Evolutionary conservation across 2,888 invertebrate genomes (phyloP), one percentile per base, ranked within the genome.

Genomic region (Sphaeridia pumilis): DNA sequence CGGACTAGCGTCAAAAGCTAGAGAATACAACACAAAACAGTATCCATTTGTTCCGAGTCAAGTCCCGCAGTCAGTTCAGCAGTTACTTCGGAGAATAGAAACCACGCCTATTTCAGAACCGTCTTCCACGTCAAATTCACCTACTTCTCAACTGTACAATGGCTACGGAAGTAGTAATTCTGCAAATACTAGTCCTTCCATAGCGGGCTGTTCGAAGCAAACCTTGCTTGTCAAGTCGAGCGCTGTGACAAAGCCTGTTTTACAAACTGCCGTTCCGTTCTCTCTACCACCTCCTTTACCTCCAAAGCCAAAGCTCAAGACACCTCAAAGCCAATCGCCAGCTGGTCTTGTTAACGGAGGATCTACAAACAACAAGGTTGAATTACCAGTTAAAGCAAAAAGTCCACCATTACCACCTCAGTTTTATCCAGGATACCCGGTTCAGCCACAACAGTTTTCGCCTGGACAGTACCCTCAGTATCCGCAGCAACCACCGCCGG

Each of bases 161-260:
- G 25, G 22, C 7, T 3, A 17, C n/a, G 21, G 21, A 22, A 47
- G 27, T 31, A 17, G 35, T 7, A 49, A 49, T 34, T 17, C 24
- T 24, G 22, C 5, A 2, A 31, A 10, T 21, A 46, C 7, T 26
- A 46, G 27, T 22, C 20, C 24, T 12, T n/a, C 17, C 20, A 12
- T 34, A 14, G 43, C 47, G 22, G 83, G 88, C 34, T 46, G 38
- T 45, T 86, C 84, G 67, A 83, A 89, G 22, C 90, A 90, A 68
- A 85, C 89, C 46, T 90, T 92, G 4, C 87, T 94, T 60, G 92
- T 93, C 59, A 94, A 93, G 90, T 90, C 90, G 73, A 90, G 90
- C 20, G 90, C 92, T 71, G 92, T 90, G 34, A 90, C 90, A 69
- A 94, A 94, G 70, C 94, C 94, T 0, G 82, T 92, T 26, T 74